Evolutionary conservation across 64 coral and sea anemone genomes (phyloP).

Genomic region (Astreopora myriophthalma): DNA sequence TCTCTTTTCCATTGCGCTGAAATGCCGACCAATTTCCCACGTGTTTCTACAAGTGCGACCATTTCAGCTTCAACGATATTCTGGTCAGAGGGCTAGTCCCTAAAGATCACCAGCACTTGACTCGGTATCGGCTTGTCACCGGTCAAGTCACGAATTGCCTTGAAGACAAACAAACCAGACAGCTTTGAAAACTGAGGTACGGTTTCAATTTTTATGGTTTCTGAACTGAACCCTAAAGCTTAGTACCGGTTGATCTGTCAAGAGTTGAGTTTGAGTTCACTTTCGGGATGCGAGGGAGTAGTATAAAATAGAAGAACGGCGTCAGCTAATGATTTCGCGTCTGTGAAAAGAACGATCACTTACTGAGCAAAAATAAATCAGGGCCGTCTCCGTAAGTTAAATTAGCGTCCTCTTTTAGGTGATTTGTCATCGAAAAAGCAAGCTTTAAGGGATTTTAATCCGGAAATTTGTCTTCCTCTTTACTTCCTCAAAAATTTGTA

Average conservation of each 20-base stretch:
- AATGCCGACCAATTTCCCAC: not conserved
- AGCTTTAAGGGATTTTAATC: not conserved
- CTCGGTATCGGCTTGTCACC: not conserved
- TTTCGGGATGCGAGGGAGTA: not conserved
- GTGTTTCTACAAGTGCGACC: not conserved
- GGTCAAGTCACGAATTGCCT: not conserved
- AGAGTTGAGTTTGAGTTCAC: not conserved
- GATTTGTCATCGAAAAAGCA: not conserved
- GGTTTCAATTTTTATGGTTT: not conserved
- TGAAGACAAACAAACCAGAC: conserved; percentile 8
- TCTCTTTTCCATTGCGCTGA: not conserved
- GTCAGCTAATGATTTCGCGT: not conserved
- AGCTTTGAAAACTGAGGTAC: conserved; percentile 24
- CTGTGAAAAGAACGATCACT: not conserved
- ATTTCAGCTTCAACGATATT: not conserved
- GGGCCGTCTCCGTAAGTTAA: too few relatives aligned
- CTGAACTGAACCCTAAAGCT: not conserved
- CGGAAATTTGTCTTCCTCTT: not conserved
- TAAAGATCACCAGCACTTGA: not conserved
- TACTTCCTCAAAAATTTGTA: not conserved
- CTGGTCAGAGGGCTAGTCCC: not conserved
- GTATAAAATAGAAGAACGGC: not conserved
- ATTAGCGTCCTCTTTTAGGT: too few relatives aligned
- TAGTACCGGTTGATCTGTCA: too few relatives aligned
- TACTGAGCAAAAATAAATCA: not conserved